Percentiles rank a stretch among this genome's conserved stretches.
These are phyloP conservation scores for Synanthedon tipuliformis DNA, from an alignment of 2,888 invertebrate species.

Conservation along the genomic window DNA sequence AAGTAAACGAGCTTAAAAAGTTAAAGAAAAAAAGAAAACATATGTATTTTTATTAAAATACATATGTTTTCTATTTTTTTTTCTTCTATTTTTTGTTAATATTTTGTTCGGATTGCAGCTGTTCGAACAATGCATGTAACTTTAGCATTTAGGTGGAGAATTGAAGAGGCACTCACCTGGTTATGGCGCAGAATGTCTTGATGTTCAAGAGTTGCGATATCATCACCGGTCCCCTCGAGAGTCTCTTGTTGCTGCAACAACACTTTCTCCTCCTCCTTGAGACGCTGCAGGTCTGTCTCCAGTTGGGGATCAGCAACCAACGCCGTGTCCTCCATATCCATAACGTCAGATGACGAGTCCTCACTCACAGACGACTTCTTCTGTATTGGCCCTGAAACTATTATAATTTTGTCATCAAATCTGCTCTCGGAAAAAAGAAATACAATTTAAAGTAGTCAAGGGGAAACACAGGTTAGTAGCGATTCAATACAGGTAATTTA, in stretches of 20 bases:
- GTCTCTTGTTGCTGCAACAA: constrained; percentile 81
- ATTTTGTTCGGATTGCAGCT: no score
- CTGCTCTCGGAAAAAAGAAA: no score
- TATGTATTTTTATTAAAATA: no score
- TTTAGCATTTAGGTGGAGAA: no score
- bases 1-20: no score
- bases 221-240: constrained; percentile 69
- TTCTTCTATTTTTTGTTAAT: no score
- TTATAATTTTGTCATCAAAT: constrained; percentile 2
- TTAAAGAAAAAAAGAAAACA: no score
- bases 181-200: constrained; percentile 52
- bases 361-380: constrained; percentile 91
- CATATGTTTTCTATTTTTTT: no score
- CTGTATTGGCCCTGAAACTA: constrained; percentile 83
- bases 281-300: constrained; percentile 46
- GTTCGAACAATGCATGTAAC: no score
- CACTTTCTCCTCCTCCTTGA: constrained; percentile 78
- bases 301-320: constrained; percentile 67
- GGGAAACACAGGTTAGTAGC: background rate
- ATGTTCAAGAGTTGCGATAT: constrained; percentile 47
- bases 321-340: constrained; percentile 92
- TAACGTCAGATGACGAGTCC: constrained; percentile 86
- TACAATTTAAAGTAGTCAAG: no score
- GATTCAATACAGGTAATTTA: background rate
- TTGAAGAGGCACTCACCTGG: constrained; percentile 24